Evolutionary conservation across 2,888 invertebrate species (phyloP).

Genomic region (Nysson spinosus): DNA sequence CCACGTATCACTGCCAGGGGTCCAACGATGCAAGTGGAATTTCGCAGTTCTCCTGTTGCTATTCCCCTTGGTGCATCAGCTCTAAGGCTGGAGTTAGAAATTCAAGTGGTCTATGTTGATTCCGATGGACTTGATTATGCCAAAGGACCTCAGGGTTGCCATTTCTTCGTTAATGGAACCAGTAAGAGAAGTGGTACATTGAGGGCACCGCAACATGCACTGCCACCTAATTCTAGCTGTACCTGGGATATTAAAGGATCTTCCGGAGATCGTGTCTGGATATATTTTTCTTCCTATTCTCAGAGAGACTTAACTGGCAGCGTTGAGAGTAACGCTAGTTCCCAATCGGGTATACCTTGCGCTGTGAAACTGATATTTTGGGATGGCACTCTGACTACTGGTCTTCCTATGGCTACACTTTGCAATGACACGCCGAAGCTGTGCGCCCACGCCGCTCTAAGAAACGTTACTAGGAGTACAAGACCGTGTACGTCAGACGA

Average conservation of each 20-base stretch:
- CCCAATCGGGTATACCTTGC: constrained; percentile 55
- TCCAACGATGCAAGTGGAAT: constrained; percentile 91
- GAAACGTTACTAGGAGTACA: constrained; percentile 86
- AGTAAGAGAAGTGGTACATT: constrained; percentile 85
- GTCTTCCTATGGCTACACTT: constrained; percentile 67
- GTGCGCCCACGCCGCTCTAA: constrained; percentile 89
- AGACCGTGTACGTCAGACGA: constrained; percentile 89
- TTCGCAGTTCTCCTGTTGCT: constrained; percentile 90
- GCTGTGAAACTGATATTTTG: constrained; percentile 71
- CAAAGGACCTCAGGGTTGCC: constrained; percentile 78
- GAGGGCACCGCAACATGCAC: constrained; percentile 88
- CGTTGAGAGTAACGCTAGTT: constrained; percentile 68
- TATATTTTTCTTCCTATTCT: constrained; percentile 91
- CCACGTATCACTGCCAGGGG: constrained; percentile 87
- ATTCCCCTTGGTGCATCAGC: constrained; percentile 87
- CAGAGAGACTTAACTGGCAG: constrained; percentile 84
- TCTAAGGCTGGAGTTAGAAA: constrained; percentile 89
- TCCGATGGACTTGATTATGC: constrained; percentile 92
- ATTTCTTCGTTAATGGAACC: constrained; percentile 78
- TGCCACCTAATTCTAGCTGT: constrained; percentile 92
- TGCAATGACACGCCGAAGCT: constrained; percentile 85
- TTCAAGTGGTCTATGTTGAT: constrained; percentile 93
- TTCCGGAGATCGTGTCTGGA: constrained; percentile 89
- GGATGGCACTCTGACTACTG: constrained; percentile 70
- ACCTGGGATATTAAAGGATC: constrained; percentile 90